Evolutionary conservation across 2,888 invertebrate species (phyloP), one percentile per base, ranked within the genome.

Genomic region (Sthenelais limicola): DNA sequence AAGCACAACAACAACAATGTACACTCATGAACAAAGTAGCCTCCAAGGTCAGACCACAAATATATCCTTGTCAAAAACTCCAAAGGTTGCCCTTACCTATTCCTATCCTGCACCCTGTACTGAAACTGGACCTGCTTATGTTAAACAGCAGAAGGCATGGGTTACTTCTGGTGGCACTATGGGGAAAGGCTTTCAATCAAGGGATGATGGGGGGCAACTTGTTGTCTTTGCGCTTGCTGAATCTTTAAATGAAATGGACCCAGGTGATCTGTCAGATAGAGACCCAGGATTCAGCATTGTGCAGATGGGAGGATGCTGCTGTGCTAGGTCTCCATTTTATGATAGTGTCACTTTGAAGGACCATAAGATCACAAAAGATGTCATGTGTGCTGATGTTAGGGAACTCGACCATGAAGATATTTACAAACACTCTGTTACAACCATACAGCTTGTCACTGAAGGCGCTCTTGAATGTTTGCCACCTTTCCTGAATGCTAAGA

Each of bases 291-390:
- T 35, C 38, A 38, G 38, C 43, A 62, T 62, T 43, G 24, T 38
- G 24, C 35, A 35, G 38, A 62, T 38, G 62, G 62, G 62, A 26
- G 38, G 43, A 28, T 35, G 62, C 62, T 62, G 62, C 24, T 62
- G 62, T 38, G 26, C 62, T 62, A 62, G 62, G 38, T 62, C 62
- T 62, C 62, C 62, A 62, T 62, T 62, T 43, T 38, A 38, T 62
- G 62, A 62, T 24, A 35, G 38, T 35, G 38, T 62, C 62, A 35
- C n/a, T 18, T 43, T 62, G 4, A 38, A 38, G 35, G 62, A 62
- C 62, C 62, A 62, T 21, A 62, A 26, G 21, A 43, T 38, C 43
- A 38, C 62, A 21, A 38, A 62, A 24, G 43, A 38, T 7, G 24
- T 24, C 62, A 62, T 38, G 38, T 62, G n/a, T 38, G 38, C 62